Evolutionary conservation across 2,113 vertebrate genomes (phyloP).

Genomic region (Onychorhynchus coronatus): DNA sequence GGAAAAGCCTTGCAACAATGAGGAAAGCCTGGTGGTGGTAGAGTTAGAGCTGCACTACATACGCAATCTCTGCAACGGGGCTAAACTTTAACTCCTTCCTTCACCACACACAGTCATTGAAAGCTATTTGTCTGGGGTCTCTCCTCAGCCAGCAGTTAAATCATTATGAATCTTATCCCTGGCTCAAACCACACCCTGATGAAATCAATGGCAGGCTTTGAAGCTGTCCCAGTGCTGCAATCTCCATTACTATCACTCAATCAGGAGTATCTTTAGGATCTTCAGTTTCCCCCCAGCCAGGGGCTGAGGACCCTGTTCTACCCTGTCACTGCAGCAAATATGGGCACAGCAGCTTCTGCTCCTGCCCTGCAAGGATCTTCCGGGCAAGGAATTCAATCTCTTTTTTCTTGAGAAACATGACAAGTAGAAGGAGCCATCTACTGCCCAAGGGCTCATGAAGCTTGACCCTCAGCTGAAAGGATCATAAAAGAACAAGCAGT

Average conservation of each 20-base stretch:
- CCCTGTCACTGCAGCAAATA: rapidly evolving
- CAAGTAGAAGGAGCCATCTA: not conserved
- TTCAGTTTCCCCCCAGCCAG: not conserved
- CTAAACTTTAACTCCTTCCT: constrained; percentile 55
- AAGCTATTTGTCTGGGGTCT: not conserved
- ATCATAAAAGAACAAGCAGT: not conserved
- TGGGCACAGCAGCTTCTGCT: not conserved
- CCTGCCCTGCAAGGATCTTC: not conserved
- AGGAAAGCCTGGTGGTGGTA: constrained; percentile 21
- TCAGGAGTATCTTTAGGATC: not conserved
- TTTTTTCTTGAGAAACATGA: not conserved
- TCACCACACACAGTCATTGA: not conserved
- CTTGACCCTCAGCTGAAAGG: not conserved
- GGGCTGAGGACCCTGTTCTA: not conserved
- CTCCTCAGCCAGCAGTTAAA: not conserved
- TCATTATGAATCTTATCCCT: constrained; percentile 1
- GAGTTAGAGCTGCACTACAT: not conserved
- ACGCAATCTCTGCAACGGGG: not conserved
- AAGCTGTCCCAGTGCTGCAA: not conserved
- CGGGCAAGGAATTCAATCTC: not conserved
- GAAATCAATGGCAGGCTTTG: not conserved
- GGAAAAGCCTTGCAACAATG: constrained; percentile 44
- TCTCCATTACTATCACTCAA: not conserved
- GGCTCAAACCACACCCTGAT: not conserved
- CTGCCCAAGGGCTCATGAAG: not conserved